phyloP scores from a whole-genome alignment of 1,140 invertebrate genomes.

The Aphis craccivora region DNA sequence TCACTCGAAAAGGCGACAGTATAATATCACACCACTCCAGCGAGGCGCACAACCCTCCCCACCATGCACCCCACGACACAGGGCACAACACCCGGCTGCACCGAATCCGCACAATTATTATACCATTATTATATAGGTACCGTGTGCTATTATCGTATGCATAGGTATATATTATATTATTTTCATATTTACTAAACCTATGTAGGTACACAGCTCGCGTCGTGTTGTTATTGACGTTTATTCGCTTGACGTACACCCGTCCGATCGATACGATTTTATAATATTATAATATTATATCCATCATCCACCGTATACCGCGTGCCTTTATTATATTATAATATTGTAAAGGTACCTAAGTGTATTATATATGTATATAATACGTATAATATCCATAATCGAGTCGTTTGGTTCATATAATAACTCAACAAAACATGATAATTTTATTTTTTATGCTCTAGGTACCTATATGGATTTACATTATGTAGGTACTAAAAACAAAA shows the following conservation, averaged over 20 bases:
- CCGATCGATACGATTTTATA: not conserved
- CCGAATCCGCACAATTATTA: not conserved
- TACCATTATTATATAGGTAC: constrained; percentile 11
- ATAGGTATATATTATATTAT: not conserved
- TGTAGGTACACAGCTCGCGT: not conserved
- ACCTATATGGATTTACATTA: not conserved
- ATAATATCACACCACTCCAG: not conserved
- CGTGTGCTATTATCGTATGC: not conserved
- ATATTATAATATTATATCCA: not conserved
- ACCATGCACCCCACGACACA: not conserved
- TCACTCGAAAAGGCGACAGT: not conserved
- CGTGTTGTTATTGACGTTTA: not conserved
- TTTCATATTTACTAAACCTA: not conserved
- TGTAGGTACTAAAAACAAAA: not conserved
- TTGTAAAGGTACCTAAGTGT: not conserved
- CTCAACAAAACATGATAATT: not conserved
- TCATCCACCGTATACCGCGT: not conserved
- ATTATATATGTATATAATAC: not conserved
- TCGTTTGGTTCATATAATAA: not conserved
- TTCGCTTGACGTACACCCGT: not conserved
- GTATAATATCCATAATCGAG: not conserved
- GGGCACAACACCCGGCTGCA: not conserved
- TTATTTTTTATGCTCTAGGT: not conserved
- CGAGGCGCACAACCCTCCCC: not conserved
- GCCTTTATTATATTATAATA: not conserved